A percentile compares a stretch with the other conserved stretches of the same genome.
Conservation (phyloP, 2,888 invertebrate species). For the Poecilobothrus nobilitatus region DNA sequence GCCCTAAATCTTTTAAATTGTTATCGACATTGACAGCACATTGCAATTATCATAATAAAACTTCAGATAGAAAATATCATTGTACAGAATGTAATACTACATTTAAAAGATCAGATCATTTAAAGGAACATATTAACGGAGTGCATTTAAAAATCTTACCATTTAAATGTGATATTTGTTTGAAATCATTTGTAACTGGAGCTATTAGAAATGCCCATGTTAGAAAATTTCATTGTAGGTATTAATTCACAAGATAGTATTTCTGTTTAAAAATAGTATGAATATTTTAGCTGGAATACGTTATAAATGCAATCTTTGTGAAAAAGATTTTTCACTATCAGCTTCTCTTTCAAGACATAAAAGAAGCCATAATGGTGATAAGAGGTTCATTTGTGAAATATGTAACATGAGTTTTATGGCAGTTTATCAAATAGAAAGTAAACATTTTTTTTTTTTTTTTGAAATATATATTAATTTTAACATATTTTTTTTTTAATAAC, state of each 20-base stretch:
- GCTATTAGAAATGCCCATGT: neutral
- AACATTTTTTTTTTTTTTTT: too few relatives aligned
- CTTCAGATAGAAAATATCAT: neutral
- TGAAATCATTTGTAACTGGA: neutral
- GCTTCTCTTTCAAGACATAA: neutral
- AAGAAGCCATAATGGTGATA: conserved; percentile 3
- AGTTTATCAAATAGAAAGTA: conserved; percentile 10
- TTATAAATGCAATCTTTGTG: conserved; percentile 2
- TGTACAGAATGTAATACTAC: conserved; percentile 7
- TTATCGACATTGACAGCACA: conserved; percentile 8
- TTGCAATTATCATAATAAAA: conserved; percentile 2
- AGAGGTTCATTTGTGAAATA: conserved; percentile 9
- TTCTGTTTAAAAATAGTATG: too few relatives aligned
- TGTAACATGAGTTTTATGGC: conserved; percentile 8
- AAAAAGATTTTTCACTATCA: conserved; percentile 8
- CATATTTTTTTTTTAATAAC: neutral
- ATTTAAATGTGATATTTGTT: neutral
- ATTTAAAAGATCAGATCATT: conserved; percentile 11
- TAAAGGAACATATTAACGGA: conserved; percentile 1
- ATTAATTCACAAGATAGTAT: neutral
- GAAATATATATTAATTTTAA: neutral
- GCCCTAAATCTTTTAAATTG: conserved; percentile 7
- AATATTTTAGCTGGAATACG: neutral
- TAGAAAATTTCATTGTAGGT: conserved; percentile 3
- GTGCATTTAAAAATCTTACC: conserved; percentile 4